These are phyloP conservation scores for Baryphthengus martii DNA, from an alignment of 2,113 vertebrate genomes.

Conservation along the genomic window DNA sequence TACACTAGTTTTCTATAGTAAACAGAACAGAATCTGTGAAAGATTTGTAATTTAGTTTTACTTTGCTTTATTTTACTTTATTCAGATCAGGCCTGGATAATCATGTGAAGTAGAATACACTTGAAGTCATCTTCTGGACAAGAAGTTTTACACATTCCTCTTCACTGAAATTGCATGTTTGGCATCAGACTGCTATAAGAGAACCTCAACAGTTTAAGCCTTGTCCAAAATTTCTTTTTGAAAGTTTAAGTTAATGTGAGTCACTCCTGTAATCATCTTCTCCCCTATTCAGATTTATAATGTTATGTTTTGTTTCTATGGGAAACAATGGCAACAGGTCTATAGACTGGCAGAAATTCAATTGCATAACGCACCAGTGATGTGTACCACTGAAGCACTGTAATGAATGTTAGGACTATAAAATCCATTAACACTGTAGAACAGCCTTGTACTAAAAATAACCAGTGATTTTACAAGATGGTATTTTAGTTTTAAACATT, in stretches of 20 bases:
- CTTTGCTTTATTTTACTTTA: background rate
- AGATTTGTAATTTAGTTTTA: background rate
- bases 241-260: slow-evolving; percentile 51
- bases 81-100: background rate
- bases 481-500: background rate
- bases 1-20: background rate
- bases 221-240: slow-evolving; percentile 46
- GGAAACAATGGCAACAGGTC: slow-evolving; percentile 58
- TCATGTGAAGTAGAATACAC: background rate
- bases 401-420: background rate
- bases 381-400: background rate
- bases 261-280: slow-evolving; percentile 51
- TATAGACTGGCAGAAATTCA: slow-evolving; percentile 36
- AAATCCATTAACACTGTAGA: background rate
- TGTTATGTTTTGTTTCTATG: slow-evolving; percentile 67
- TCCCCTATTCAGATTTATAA: slow-evolving; percentile 50
- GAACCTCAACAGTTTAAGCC: background rate
- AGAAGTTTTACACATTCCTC: slow-evolving; percentile 27
- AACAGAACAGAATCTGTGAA: background rate
- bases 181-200: slow-evolving; percentile 26
- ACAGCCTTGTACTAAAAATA: background rate
- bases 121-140: slow-evolving; percentile 32
- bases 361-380: slow-evolving; percentile 4
- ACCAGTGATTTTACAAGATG: background rate
- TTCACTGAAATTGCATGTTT: slow-evolving; percentile 51